Evolutionary conservation across 2,888 invertebrate genomes (phyloP), one percentile per base, ranked within the genome.

Genomic region (Tuberolachnus salignus): DNA sequence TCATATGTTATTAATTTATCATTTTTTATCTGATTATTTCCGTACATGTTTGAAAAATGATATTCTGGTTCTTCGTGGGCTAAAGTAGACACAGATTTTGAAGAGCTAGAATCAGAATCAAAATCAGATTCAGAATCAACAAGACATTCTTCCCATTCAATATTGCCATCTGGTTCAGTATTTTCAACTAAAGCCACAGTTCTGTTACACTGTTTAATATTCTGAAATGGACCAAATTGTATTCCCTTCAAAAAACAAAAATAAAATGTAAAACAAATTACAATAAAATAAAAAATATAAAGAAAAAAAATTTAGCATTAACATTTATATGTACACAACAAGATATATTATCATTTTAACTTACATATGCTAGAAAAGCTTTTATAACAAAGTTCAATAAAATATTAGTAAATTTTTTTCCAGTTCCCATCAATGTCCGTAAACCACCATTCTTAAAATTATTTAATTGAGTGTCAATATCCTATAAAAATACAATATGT

Each of bases 41-140:
- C 63, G 51, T 78, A 78, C 78, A 78, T 78, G 3, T 78, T 44
- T 42, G 78, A 78, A 8, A 69, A 78, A n/a, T 34, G 51, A 78
- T 67, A 78, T 14, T 21, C 34, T 11, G 57, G 26, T 26, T 69
- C 78, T 23, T 59, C 66, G 11, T 34, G 11, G 4, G 9, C 44
- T 64, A 53, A 64, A 23, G 26, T 11, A 34, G 23, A 2, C 44
- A 19, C 11, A 42, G 73, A 63, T 63, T 53, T 42, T 23, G 53
- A 53, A 53, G 42, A 64, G 64, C 63, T 74, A 19, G 63, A 64
- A 64, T 61, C 46, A 34, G 34, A 34, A 34, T 34, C 34, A 34
- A 34, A 34, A 3, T 51, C 34, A n/a, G n/a, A n/a, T 16, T 61
- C 78, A 23, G 69, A 59, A 21, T 69, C 67, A 59, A 69, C 21